phyloP scores from a whole-genome alignment of 2,888 invertebrate genomes.

The Thecophora atra region DNA sequence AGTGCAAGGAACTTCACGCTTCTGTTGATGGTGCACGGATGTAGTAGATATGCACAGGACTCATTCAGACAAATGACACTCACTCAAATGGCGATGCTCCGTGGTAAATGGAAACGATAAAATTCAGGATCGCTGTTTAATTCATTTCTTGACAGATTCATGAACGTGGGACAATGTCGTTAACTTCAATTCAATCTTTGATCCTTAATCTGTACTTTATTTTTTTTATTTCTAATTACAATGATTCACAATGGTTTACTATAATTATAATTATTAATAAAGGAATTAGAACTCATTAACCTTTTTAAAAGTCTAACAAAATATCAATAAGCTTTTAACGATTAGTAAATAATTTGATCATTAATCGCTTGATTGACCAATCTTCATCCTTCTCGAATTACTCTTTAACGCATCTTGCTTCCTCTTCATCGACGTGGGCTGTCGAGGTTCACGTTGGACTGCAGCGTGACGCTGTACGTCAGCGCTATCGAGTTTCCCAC shows the following conservation, averaged over 20 bases:
- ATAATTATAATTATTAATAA: neutral
- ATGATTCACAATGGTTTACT: neutral
- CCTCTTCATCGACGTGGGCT: constrained; percentile 53
- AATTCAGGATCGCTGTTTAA: no score
- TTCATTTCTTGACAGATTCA: no score
- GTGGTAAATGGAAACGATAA: no score
- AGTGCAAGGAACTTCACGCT: no score
- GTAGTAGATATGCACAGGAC: no score
- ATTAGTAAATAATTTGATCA: neutral
- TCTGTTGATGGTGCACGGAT: no score
- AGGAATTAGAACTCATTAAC: neutral
- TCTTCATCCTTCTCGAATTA: neutral
- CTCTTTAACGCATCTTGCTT: neutral
- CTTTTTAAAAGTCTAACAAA: neutral
- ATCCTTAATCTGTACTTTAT: neutral
- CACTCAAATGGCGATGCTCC: no score
- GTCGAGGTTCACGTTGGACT: constrained; percentile 53
- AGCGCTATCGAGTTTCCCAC: constrained; percentile 55
- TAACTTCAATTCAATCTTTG: no score
- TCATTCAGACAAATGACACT: no score
- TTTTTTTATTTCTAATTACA: neutral
- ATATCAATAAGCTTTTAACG: neutral
- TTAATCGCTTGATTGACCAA: no score
- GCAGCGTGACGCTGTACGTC: constrained; percentile 50
- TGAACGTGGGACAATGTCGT: neutral